Evolutionary conservation across 2,888 invertebrate species (phyloP), one percentile per base, ranked within the genome.

Genomic region (Epistrophella euchroma): DNA sequence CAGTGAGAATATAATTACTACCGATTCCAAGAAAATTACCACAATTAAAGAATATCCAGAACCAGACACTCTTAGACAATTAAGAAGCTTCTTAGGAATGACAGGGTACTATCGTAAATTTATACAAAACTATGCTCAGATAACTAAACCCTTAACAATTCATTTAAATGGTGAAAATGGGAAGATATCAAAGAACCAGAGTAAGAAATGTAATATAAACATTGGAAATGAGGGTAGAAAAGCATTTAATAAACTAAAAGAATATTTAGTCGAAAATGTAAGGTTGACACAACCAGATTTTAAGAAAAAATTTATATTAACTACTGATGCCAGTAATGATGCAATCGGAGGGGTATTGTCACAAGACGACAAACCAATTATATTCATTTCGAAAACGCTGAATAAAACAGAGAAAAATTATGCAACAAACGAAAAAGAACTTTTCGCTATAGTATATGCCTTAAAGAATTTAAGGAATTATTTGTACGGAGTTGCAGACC

Each of bases 11-110:
- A 79, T 74, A 2, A 88, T 88, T n/a, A 79, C 77, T 9, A 75
- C 74, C 28, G 82, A 88, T 47, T 84, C 73, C 56, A 85, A 52
- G 15, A 88, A 88, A 76, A 66, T 84, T 2, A 68, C 86, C 76
- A 72, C 88, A 10, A 88, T 89, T 17, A 13, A 19, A 25, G 71
- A 88, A 35, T 88, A 71, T 37, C 81, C 88, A 19, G 17, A 22
- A 45, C 88, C 88, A 4, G 81, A 45, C 58, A 89, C 84, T 0
- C 22, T 88, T 13, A 76, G 86, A 56, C 78, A 89, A 72, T 25
- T 89, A 47, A 72, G 85, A 78, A 76, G 58, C n/a, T 88, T 88
- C 32, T 52, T 88, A 35, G 58, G 58, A 13, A 58, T 58, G 35
- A 58, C 58, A 58, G 58, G 35, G 35, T 58, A 58, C 35, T 35